Percentiles rank a stretch among this genome's conserved stretches.
These are phyloP conservation scores for Taurulus bubalis DNA, from an alignment of 2,113 vertebrate species.

Conservation along the genomic window DNA sequence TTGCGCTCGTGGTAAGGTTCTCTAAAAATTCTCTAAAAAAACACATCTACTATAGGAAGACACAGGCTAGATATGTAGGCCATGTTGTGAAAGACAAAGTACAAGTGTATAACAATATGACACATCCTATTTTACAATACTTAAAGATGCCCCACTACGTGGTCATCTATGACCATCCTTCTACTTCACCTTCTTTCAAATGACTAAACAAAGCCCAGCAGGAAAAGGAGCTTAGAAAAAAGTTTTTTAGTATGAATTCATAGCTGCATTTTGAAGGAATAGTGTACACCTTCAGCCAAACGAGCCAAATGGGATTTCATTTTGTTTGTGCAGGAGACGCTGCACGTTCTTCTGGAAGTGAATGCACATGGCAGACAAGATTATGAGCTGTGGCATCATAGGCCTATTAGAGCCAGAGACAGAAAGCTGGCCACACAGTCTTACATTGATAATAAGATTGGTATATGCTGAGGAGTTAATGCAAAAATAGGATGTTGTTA, in stretches of 20 bases:
- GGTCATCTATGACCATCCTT: not conserved
- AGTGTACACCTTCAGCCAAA: not conserved
- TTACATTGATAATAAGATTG: conserved; percentile 56
- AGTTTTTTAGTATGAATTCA: not conserved
- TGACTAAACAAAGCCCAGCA: not conserved
- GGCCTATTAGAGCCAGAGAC: conserved; percentile 38
- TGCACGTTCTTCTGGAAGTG: not conserved
- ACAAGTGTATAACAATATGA: not conserved
- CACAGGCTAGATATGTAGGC: not conserved
- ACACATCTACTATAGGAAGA: not conserved
- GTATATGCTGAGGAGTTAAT: conserved; percentile 36
- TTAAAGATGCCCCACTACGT: conserved; percentile 60
- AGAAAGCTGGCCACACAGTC: conserved; percentile 16
- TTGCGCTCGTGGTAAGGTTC: not conserved
- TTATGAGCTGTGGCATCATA: conserved; percentile 41
- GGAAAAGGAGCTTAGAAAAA: not conserved
- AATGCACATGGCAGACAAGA: not conserved
- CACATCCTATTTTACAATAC: conserved; percentile 81
- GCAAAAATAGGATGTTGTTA: conserved; percentile 13
- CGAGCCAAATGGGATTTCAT: not conserved
- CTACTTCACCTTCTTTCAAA: not conserved
- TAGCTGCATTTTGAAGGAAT: not conserved
- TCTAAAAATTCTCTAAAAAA: not conserved
- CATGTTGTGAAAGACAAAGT: conserved; percentile 47
- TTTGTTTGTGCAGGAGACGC: not conserved